Evolutionary conservation across 2,113 vertebrate genomes (phyloP), one percentile per base, ranked within the genome.

Genomic region (Passer montanus): DNA sequence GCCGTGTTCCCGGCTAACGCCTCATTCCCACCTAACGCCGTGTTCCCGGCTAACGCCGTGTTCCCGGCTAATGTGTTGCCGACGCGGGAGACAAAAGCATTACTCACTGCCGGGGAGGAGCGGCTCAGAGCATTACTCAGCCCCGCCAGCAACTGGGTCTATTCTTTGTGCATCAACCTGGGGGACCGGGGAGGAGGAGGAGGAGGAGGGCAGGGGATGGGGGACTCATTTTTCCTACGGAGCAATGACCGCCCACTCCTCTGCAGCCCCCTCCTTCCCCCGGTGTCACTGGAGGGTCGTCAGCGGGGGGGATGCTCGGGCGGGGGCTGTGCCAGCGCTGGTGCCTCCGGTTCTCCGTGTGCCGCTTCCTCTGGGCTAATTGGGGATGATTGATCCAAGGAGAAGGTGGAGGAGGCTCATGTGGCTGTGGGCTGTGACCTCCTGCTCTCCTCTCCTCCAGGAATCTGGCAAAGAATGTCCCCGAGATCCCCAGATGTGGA

Each of bases 21-120:
- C 12, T 39, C 8, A 10, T 68, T 78, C 84, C 46, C 27, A 9
- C 44, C 33, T 46, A 58, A 58, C 18, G 2, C 82, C 15, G 2
- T 3, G 4, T 47, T 69, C 66, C 53, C 53, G 2, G 53, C 14
- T 59, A n/a, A 35, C 44, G 1, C 79, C 35, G 31, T 19, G 30
- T 94, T 66, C 82, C 76, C 63, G 41, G 87, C 79, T 62, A 90
- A 69, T 7, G 70, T 9, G 87, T 23, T 68, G 94, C 90, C 58
- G 78, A 82, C 30, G 43, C 67, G 16, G 88, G 62, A 75, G 23
- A 90, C 69, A 92, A 75, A 92, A 87, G 86, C 30, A 73, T 97
- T 96, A 95, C 86, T 97, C 97, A 97, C 79, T 66, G 94, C 93
- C 7, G 69, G 77, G 90, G 90, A 97, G 97, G 90, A 92, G 87